Evolutionary conservation across 2,888 invertebrate genomes (phyloP).

Genomic region (Eledone cirrhosa): DNA sequence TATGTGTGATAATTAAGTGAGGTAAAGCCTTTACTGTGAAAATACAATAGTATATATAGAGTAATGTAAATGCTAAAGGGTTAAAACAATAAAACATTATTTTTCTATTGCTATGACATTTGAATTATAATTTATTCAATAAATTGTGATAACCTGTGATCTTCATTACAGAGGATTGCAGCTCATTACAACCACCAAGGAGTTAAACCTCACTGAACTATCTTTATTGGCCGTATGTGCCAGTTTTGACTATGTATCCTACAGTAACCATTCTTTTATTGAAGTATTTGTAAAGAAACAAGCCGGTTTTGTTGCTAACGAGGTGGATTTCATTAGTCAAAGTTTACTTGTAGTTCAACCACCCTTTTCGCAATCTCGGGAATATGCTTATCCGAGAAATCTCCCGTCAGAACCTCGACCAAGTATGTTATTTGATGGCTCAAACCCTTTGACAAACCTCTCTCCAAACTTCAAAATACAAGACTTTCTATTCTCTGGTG

Average conservation of each 20-base stretch:
- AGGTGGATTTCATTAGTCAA: slow-evolving; percentile 38
- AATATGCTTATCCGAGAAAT: slow-evolving; percentile 38
- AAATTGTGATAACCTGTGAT: too few species aligned
- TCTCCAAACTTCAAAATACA: slow-evolving; percentile 38
- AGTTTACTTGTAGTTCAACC: slow-evolving; percentile 38
- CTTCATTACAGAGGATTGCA: slow-evolving; percentile 33
- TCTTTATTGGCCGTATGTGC: slow-evolving; percentile 39
- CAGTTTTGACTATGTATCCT: slow-evolving; percentile 42
- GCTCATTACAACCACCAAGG: slow-evolving; percentile 27
- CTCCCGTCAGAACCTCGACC: slow-evolving; percentile 36
- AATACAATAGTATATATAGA: too few species aligned
- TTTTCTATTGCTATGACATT: too few species aligned
- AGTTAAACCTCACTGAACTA: slow-evolving; percentile 30
- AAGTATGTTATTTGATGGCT: slow-evolving; percentile 37
- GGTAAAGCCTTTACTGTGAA: too few species aligned
- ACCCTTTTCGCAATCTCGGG: slow-evolving; percentile 28
- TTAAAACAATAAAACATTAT: too few species aligned
- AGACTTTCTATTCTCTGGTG: slow-evolving; percentile 36
- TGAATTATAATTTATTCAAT: too few species aligned
- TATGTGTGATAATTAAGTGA: too few species aligned
- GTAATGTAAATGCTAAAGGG: too few species aligned
- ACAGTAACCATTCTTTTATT: slow-evolving; percentile 31
- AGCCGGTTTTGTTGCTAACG: slow-evolving; percentile 37
- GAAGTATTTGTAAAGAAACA: slow-evolving; percentile 44
- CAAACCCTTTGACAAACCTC: slow-evolving; percentile 33